Conservation (phyloP, 2,113 vertebrate species). For the Microtus richardsoni region DNA sequence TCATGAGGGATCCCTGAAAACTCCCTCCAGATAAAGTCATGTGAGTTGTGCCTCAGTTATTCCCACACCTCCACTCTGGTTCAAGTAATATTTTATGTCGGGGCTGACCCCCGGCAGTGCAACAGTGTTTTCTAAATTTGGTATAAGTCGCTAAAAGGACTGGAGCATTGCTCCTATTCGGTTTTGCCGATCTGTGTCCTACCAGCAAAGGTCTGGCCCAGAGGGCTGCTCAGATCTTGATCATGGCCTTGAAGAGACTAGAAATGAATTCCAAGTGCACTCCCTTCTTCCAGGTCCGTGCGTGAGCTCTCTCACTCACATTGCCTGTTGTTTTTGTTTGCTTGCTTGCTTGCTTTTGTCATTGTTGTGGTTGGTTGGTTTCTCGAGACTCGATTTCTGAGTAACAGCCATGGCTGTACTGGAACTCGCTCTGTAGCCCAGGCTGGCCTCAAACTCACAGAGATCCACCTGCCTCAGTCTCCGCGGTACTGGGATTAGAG, state of each 20-base stretch:
- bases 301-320: neutral
- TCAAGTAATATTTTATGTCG: too few species aligned
- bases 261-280: neutral
- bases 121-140: neutral
- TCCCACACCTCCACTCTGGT: too few species aligned
- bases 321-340: neutral
- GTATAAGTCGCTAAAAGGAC: neutral
- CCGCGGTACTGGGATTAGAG: neutral
- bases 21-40: too few species aligned
- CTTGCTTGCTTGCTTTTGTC: too few species aligned
- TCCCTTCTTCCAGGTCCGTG: neutral
- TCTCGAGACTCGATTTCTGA: fast-evolving
- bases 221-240: neutral
- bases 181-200: neutral
- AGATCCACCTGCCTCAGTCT: neutral
- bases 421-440: neutral
- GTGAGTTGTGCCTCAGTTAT: too few species aligned
- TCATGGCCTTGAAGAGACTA: neutral
- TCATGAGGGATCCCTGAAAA: too few species aligned
- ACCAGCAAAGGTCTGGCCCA: neutral
- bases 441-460: neutral
- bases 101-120: too few species aligned
- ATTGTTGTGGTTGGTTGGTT: neutral
- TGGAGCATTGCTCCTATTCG: neutral
- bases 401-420: neutral